phyloP scores from a whole-genome alignment of 2,113 vertebrate species.

The Lota lota region DNA sequence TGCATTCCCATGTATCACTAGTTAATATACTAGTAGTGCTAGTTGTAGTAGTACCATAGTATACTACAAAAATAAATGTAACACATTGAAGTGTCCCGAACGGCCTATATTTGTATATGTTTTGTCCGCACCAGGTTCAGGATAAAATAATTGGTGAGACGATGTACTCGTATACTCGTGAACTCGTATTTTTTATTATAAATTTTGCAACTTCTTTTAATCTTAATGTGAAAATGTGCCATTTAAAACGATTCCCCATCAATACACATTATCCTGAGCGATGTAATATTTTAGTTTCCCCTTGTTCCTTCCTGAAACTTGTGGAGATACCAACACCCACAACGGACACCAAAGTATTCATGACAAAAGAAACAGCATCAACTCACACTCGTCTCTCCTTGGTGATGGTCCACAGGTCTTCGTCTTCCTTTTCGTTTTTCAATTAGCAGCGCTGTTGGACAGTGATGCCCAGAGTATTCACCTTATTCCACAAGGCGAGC shows the following conservation, averaged over 20 bases:
- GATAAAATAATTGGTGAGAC: background rate
- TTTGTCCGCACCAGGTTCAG: background rate
- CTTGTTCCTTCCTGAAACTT: background rate
- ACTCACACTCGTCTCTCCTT: slow-evolving; percentile 10
- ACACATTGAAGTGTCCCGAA: too few relatives aligned
- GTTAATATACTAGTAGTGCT: too few relatives aligned
- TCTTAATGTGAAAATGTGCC: background rate
- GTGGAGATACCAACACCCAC: background rate
- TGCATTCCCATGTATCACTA: too few relatives aligned
- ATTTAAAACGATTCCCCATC: background rate
- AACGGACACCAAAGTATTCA: slow-evolving; percentile 9
- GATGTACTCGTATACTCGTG: background rate
- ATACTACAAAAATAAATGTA: too few relatives aligned
- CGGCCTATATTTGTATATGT: background rate
- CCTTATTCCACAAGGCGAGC: background rate
- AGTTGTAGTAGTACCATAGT: too few relatives aligned
- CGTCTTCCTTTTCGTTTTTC: slow-evolving; percentile 10
- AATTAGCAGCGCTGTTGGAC: slow-evolving; percentile 12
- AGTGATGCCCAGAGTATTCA: slow-evolving; percentile 34
- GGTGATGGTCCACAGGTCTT: slow-evolving; percentile 22
- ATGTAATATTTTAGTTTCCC: background rate
- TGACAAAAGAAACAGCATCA: slow-evolving; percentile 39
- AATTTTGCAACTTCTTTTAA: too few relatives aligned
- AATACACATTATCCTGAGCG: background rate
- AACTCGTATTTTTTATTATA: too few relatives aligned